Percentiles rank a stretch among this genome's conserved stretches.
Evolutionary conservation across 2,888 invertebrate genomes (phyloP).

Genomic region (Rhopalosiphum nymphaeae): DNA sequence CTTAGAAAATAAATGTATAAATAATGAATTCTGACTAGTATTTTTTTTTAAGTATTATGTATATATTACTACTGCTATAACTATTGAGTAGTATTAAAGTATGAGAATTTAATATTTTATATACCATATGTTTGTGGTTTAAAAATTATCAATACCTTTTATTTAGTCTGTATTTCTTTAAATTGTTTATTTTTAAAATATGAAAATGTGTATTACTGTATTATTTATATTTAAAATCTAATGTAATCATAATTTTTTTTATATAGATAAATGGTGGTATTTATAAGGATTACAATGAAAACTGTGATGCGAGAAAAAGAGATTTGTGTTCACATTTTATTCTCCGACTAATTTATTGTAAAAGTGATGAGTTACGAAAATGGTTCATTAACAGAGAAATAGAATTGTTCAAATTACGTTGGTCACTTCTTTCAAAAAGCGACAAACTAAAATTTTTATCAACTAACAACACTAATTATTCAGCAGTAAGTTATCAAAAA

Average conservation of each 20-base stretch:
- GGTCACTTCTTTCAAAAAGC: slow-evolving; percentile 77
- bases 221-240: background rate
- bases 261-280: slow-evolving; percentile 14
- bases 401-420: slow-evolving; percentile 88
- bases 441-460: slow-evolving; percentile 78
- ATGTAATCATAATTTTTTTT: slow-evolving; percentile 19
- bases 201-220: background rate
- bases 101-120: background rate
- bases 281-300: slow-evolving; percentile 70
- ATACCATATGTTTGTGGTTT: background rate
- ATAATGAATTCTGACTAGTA: slow-evolving; percentile 7
- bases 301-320: slow-evolving; percentile 78
- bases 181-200: background rate
- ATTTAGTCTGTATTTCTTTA: background rate
- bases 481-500: slow-evolving; percentile 52
- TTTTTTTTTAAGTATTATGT: background rate
- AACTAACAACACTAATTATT: slow-evolving; percentile 78
- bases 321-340: slow-evolving; percentile 96
- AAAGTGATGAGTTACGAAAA: slow-evolving; percentile 83
- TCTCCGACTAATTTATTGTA: slow-evolving; percentile 89
- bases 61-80: background rate
- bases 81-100: background rate
- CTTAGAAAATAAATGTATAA: background rate
- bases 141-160: background rate
- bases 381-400: slow-evolving; percentile 93